These are phyloP conservation scores for Poeciliopsis retropinna DNA, from an alignment of 2,113 vertebrate species.

Conservation along the genomic window DNA sequence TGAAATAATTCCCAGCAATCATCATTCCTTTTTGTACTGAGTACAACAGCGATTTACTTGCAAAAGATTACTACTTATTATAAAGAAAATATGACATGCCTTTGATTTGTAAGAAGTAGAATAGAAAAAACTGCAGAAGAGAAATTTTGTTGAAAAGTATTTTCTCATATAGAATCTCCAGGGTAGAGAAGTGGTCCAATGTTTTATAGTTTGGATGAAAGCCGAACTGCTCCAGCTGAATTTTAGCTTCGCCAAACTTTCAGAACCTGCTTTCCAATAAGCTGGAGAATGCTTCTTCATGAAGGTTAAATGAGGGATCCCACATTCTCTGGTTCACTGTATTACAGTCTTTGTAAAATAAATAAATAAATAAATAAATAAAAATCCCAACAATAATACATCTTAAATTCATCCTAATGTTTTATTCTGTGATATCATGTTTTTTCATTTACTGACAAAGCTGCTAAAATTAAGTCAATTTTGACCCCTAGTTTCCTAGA, in stretches of 20 bases:
- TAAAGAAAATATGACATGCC: neutral
- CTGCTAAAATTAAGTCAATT: too few species aligned
- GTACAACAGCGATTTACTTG: neutral
- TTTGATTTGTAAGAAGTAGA: neutral
- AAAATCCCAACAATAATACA: neutral
- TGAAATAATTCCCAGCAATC: conserved; percentile 14
- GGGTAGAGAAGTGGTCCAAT: too few species aligned
- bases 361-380: neutral
- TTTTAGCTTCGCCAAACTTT: too few species aligned
- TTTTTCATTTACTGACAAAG: too few species aligned
- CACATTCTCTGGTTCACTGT: neutral
- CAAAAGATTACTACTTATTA: neutral
- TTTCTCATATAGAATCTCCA: neutral
- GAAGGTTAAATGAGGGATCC: neutral
- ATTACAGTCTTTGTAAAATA: neutral
- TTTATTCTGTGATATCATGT: neutral
- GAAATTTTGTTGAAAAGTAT: neutral
- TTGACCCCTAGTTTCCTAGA: neutral
- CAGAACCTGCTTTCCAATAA: too few species aligned
- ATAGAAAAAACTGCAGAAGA: neutral
- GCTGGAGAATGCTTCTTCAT: too few species aligned
- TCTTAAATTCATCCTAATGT: neutral
- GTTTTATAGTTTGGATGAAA: too few species aligned
- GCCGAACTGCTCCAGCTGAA: too few species aligned
- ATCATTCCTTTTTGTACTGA: neutral